Evolutionary conservation across 2,888 invertebrate species (phyloP).

Genomic region (Cyrtodaria siliqua): DNA sequence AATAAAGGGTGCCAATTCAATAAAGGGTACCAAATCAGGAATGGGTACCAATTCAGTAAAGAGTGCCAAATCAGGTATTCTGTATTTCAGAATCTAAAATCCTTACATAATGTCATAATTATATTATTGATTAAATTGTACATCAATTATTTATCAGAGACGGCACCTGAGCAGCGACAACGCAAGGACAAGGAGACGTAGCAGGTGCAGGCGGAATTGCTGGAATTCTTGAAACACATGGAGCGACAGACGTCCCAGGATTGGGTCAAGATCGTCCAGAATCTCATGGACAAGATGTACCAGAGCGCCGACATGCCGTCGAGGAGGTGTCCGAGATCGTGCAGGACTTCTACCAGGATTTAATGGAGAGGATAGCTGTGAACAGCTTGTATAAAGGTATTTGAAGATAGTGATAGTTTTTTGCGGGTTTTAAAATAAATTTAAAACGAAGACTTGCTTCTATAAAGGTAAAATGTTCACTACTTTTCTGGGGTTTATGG

Average conservation of each 20-base stretch:
- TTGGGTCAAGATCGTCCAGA: constrained; percentile 88
- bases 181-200: constrained; percentile 83
- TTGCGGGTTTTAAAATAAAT: background rate
- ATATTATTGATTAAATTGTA: too few relatives aligned
- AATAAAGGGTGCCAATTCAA: too few relatives aligned
- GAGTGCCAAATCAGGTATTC: too few relatives aligned
- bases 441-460: too few relatives aligned
- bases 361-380: constrained; percentile 91
- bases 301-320: constrained; percentile 85
- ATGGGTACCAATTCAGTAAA: too few relatives aligned
- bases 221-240: constrained; percentile 84
- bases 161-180: constrained; percentile 43
- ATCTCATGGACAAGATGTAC: constrained; percentile 85
- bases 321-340: constrained; percentile 93
- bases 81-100: too few relatives aligned
- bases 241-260: constrained; percentile 85
- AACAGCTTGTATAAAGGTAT: constrained; percentile 84
- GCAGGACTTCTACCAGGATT: constrained; percentile 95
- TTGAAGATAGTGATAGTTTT: constrained; percentile 79
- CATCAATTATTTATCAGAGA: too few relatives aligned
- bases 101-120: too few relatives aligned
- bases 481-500: background rate
- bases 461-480: background rate
- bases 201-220: constrained; percentile 85
- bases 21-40: too few relatives aligned